Percentiles rank a stretch among this genome's conserved stretches.
Conservation (phyloP, 2,888 invertebrate species). For the Pogonocherus hispidulus region DNA sequence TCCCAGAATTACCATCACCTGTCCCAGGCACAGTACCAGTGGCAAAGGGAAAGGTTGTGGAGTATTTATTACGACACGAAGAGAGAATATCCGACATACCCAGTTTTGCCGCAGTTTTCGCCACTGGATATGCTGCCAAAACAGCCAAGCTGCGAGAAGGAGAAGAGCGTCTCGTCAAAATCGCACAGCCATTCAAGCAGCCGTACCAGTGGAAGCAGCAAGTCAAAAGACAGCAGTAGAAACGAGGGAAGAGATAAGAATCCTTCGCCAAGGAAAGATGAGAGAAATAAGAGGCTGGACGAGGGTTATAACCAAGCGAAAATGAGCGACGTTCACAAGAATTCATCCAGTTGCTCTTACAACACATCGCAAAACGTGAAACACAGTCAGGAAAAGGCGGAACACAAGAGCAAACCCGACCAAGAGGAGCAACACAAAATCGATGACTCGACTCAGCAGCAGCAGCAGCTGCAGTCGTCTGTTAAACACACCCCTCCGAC, state of each 20-base stretch:
- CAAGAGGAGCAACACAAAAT: constrained; percentile 48
- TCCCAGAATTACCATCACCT: constrained; percentile 77
- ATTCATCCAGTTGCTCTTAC: constrained; percentile 41
- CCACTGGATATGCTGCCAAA: constrained; percentile 65
- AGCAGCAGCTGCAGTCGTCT: constrained; percentile 38
- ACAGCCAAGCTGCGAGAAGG: constrained; percentile 60
- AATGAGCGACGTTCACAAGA: constrained; percentile 37
- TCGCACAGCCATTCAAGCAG: constrained; percentile 59
- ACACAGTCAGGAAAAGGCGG: constrained; percentile 36
- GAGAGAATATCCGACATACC: constrained; percentile 63
- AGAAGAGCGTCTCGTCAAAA: constrained; percentile 57
- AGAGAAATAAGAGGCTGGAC: constrained; percentile 49
- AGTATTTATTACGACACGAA: constrained; percentile 72
- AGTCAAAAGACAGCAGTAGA: constrained; percentile 41
- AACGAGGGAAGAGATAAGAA: constrained; percentile 52
- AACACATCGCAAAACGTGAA: constrained; percentile 29
- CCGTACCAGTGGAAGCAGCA: constrained; percentile 44
- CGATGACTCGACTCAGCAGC: constrained; percentile 43
- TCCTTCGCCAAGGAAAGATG: constrained; percentile 58
- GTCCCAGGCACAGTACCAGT: constrained; percentile 72
- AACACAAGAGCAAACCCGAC: constrained; percentile 37
- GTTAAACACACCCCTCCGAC: constrained; percentile 57
- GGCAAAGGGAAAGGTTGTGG: constrained; percentile 75
- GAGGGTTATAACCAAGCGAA: constrained; percentile 45
- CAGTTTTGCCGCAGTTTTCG: constrained; percentile 62